Evolutionary conservation across 2,797 vertebrate species (phyloP).

Genomic region (Sardinella longiceps): DNA sequence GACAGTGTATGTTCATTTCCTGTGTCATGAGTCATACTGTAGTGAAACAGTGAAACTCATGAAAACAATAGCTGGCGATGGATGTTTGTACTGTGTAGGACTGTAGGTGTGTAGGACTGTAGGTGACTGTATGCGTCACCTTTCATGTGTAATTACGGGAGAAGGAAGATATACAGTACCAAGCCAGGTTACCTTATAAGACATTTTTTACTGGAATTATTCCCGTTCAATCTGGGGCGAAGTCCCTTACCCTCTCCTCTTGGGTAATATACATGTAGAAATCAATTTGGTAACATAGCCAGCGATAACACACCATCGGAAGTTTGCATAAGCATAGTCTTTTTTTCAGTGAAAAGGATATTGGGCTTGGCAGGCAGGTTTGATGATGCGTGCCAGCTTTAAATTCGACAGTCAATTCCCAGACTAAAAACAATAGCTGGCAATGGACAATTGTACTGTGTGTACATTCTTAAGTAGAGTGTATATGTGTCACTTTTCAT

Average conservation of each 20-base stretch:
- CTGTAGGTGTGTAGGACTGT: too few relatives aligned
- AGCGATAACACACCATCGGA: too few relatives aligned
- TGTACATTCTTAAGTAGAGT: too few relatives aligned
- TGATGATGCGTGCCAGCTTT: background rate
- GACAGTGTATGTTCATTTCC: background rate
- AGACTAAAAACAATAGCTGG: background rate
- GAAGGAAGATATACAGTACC: background rate
- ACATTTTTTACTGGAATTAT: too few relatives aligned
- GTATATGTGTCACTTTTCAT: background rate
- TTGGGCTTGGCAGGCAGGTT: background rate
- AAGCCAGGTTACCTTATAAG: background rate
- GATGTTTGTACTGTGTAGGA: too few relatives aligned
- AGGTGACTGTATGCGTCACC: background rate
- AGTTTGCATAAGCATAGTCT: too few relatives aligned
- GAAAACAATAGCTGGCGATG: background rate
- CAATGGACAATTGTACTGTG: background rate
- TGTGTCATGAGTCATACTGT: background rate
- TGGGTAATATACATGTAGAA: too few relatives aligned
- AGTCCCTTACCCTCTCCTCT: too few relatives aligned
- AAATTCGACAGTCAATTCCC: conserved; percentile 35
- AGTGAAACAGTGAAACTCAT: too few relatives aligned
- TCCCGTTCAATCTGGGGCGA: too few relatives aligned
- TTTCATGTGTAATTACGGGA: background rate
- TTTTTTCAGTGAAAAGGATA: too few relatives aligned
- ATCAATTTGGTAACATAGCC: too few relatives aligned